A percentile compares a stretch with the other conserved stretches of the same genome.
These are phyloP conservation scores for Drosophila pseudoananassae DNA, from an alignment of 1,140 invertebrate genomes.

Conservation along the genomic window DNA sequence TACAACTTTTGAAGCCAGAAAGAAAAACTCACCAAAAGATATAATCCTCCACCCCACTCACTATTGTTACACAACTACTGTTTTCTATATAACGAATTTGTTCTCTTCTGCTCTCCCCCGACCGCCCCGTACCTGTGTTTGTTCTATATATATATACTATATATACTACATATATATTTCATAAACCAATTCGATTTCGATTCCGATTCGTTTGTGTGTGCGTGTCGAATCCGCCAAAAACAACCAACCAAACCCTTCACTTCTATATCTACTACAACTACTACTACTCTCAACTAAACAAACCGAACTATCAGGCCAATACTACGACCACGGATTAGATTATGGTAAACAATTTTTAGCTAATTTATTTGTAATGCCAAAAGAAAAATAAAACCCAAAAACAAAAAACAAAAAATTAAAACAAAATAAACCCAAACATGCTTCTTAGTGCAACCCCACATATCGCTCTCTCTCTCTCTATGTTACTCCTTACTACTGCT, in stretches of 20 bases:
- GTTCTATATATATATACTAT: constrained; percentile 43
- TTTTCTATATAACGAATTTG: constrained; percentile 52
- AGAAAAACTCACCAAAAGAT: constrained; percentile 46
- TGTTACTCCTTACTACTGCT: constrained; percentile 35
- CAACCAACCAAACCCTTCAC: constrained; percentile 30
- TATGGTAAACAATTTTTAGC: constrained; percentile 90
- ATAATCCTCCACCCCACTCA: background rate
- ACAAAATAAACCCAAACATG: constrained; percentile 22
- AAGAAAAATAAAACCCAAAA: constrained; percentile 8
- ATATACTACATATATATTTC: constrained; percentile 12
- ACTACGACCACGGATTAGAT: constrained; percentile 94
- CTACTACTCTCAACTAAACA: constrained; percentile 51
- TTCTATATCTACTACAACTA: constrained; percentile 50
- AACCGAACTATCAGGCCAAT: constrained; percentile 87
- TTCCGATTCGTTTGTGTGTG: constrained; percentile 53
- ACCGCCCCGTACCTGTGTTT: constrained; percentile 40
- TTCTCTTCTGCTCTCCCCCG: constrained; percentile 28
- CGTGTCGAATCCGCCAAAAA: constrained; percentile 41
- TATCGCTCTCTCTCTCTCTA: constrained; percentile 5
- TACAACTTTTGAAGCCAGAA: constrained; percentile 24
- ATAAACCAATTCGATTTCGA: constrained; percentile 40
- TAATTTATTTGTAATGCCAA: constrained; percentile 75
- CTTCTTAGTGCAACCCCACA: constrained; percentile 58
- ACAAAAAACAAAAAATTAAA: background rate
- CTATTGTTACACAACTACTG: constrained; percentile 37